Base-by-base conservation (phyloP, 2,113 vertebrate genomes). In the Cnemophilus loriae region DNA sequence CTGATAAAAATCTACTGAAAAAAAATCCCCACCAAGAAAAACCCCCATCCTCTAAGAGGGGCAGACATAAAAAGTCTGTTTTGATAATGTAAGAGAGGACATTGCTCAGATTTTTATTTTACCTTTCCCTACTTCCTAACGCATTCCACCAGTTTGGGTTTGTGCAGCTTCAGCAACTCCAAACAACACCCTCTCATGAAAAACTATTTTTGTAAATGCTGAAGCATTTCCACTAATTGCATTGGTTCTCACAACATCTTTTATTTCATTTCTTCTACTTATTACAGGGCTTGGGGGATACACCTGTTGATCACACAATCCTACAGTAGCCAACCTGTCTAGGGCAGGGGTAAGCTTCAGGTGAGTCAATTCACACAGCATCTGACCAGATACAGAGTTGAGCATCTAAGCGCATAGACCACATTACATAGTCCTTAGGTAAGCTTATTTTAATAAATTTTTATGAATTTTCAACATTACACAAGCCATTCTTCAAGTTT, bases 11-110 rank as follows among this genome's bases (percentile, higher is more conserved):
- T 5, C n/a, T 33, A 39, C 46, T 2, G 2, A n/a, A 26, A 41
- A 76, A 49, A 41, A 39, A 41, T 33, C 17, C 26, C 46, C 20
- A 3, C 10, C 7, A 28, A n/a, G n/a, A 33, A 85, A 75, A 32
- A 13, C 0, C 0, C 7, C 21, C 30, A 15, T 4, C 41, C 7
- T 35, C 0, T 5, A 41, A 39, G 32, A 41, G 28, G 5, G 16
- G 6, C 15, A 32, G 44, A n/a, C 16, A 3, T 41, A 28, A 56
- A 14, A 87, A 16, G 3, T 18, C 39, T n/a, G 21, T 59, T 53
- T 39, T 21, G 10, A 26, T 64, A 47, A 56, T 4, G 15, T 26
- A 33, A 16, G 41, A 52, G 35, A 35, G 30, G 53, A 14, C 3
- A 2, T 44, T 57, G 32, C 56, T 57, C 56, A 26, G 15, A 20